These are phyloP conservation scores for Oligia latruncula DNA, from an alignment of 2,888 invertebrate genomes.

Conservation along the genomic window DNA sequence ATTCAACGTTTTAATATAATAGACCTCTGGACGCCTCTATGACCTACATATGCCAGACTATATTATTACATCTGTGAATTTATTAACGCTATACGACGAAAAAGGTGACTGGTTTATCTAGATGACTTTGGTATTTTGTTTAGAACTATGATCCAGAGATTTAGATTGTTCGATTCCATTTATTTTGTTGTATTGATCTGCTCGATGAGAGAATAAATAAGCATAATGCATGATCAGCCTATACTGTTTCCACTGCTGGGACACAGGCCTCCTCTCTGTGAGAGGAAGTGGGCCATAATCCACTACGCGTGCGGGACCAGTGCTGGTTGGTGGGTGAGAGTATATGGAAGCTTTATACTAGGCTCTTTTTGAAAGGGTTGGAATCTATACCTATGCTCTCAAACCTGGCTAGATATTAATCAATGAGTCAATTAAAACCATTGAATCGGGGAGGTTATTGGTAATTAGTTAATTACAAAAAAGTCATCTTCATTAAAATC, in stretches of 20 bases:
- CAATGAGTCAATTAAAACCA: neutral
- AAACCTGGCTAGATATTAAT: too few species aligned
- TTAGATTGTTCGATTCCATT: neutral
- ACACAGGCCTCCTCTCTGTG: neutral
- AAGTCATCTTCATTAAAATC: neutral
- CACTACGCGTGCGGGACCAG: neutral
- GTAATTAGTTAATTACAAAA: neutral
- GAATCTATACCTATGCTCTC: neutral
- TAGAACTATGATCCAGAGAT: neutral
- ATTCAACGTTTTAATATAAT: conserved; percentile 38
- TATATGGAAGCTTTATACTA: neutral
- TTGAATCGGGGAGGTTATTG: neutral
- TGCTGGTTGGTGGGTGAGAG: neutral
- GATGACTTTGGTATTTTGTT: conserved; percentile 27
- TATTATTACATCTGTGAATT: conserved; percentile 37
- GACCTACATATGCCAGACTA: conserved; percentile 41
- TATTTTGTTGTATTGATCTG: neutral
- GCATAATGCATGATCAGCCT: neutral
- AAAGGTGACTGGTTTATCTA: conserved; percentile 7
- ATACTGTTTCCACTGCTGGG: neutral
- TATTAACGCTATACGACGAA: conserved; percentile 18
- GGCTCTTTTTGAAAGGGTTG: neutral
- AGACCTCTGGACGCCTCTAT: conserved; percentile 20
- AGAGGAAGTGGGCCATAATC: neutral
- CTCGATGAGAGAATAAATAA: neutral